A percentile compares a stretch with the other conserved stretches of the same genome.
These are phyloP conservation scores for Nansenia antarctica DNA, from an alignment of 2,113 vertebrate genomes.

Conservation along the genomic window DNA sequence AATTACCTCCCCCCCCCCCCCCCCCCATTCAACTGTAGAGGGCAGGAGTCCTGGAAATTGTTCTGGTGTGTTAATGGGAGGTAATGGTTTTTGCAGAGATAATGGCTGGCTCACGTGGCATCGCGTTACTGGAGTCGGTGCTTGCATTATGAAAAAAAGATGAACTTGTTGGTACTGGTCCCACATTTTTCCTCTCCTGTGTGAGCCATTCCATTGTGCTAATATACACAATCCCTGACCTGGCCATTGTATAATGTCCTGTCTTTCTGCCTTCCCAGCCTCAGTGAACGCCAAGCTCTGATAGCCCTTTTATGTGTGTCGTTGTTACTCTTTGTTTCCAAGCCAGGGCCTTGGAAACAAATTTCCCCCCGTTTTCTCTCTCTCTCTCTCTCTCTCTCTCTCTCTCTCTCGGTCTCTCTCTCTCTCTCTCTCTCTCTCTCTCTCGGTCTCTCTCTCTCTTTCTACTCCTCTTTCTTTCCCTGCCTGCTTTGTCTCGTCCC, in stretches of 20 bases:
- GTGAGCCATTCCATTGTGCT: slow-evolving; percentile 47
- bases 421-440: slow-evolving; percentile 17
- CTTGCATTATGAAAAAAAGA: slow-evolving; percentile 51
- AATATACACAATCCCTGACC: slow-evolving; percentile 44
- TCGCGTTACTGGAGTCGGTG: slow-evolving; percentile 44
- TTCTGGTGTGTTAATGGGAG: slow-evolving; percentile 66
- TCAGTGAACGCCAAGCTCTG: background rate
- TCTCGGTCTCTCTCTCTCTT: no score
- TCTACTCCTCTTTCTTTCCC: slow-evolving; percentile 5
- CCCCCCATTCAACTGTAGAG: slow-evolving; percentile 5
- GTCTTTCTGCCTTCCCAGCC: slow-evolving; percentile 21
- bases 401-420: background rate
- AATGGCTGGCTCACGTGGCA: slow-evolving; percentile 48
- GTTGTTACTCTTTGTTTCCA: slow-evolving; percentile 48
- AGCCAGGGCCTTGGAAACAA: slow-evolving; percentile 55
- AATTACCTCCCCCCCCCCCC: slow-evolving; percentile 52
- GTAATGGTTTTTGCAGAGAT: slow-evolving; percentile 68
- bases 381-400: slow-evolving; percentile 5
- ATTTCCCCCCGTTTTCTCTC: slow-evolving; percentile 11
- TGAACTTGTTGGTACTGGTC: background rate
- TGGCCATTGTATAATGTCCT: slow-evolving; percentile 21
- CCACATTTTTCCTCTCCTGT: slow-evolving; percentile 28
- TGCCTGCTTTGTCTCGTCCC: slow-evolving; percentile 44
- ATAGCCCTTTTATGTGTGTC: slow-evolving; percentile 33
- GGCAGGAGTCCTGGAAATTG: slow-evolving; percentile 51